Evolutionary conservation across 2,113 vertebrate genomes (phyloP).

Genomic region (Cyanoramphus novaezelandiae): DNA sequence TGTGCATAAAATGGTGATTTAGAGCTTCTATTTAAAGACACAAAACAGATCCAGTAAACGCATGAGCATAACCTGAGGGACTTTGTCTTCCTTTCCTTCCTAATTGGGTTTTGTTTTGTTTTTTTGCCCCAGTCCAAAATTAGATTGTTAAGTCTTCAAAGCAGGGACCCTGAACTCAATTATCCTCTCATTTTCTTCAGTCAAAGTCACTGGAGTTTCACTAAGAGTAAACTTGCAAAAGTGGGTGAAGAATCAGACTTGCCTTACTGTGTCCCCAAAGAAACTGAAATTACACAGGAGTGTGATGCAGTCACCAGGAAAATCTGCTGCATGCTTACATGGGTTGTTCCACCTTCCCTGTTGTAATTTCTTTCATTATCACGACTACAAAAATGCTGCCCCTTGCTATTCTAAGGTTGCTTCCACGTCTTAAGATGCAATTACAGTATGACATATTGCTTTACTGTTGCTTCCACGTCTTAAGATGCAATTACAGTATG

Average conservation of each 20-base stretch:
- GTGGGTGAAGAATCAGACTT: neutral
- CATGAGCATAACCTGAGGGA: constrained; percentile 35
- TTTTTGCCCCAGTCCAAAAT: constrained; percentile 36
- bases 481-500: neutral
- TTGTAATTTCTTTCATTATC: neutral
- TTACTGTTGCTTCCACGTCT: neutral
- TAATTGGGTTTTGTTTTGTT: constrained; percentile 47
- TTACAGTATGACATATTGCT: neutral
- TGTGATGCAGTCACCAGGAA: neutral
- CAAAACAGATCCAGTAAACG: neutral
- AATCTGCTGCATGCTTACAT: neutral
- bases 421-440: neutral
- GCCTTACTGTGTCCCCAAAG: neutral
- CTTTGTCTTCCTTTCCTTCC: constrained; percentile 9
- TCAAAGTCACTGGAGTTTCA: constrained; percentile 22
- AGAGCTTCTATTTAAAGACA: constrained; percentile 25
- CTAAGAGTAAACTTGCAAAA: neutral
- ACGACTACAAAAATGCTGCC: neutral
- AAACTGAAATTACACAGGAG: neutral
- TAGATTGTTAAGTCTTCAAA: constrained; percentile 47
- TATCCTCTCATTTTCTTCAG: constrained; percentile 30
- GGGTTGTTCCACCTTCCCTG: neutral
- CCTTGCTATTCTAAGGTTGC: neutral
- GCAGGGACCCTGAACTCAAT: constrained; percentile 49
- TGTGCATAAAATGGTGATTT: constrained; percentile 10